phyloP scores from a whole-genome alignment of 1,140 invertebrate genomes.

The Halictus rubicundus region DNA sequence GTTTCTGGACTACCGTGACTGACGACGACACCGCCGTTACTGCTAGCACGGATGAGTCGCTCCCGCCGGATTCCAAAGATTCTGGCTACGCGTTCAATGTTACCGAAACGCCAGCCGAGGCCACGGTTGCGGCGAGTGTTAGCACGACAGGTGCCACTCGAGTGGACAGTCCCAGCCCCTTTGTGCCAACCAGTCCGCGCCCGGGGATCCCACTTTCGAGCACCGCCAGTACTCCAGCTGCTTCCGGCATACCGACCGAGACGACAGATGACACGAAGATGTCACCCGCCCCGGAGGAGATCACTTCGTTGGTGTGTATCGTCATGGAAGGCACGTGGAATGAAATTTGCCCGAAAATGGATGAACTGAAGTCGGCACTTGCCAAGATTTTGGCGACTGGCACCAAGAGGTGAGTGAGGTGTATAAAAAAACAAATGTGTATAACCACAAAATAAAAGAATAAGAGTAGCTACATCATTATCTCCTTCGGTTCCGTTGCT shows the following conservation, averaged over 20 bases:
- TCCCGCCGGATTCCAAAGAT: constrained; percentile 14
- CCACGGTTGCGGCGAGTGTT: neutral
- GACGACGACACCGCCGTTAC: neutral
- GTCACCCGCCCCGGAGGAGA: constrained; percentile 53
- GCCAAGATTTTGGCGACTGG: constrained; percentile 64
- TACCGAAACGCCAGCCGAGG: constrained; percentile 7
- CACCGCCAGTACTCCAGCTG: constrained; percentile 1
- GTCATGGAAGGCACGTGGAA: constrained; percentile 67
- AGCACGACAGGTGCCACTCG: neutral
- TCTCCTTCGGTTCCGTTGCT: too few relatives aligned
- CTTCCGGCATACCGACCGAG: constrained; percentile 28
- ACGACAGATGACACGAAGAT: constrained; percentile 37
- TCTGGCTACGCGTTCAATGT: constrained; percentile 1
- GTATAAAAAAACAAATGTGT: too few relatives aligned
- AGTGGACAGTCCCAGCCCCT: neutral
- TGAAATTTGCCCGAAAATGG: constrained; percentile 69
- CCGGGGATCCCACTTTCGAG: constrained; percentile 4
- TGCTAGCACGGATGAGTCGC: neutral
- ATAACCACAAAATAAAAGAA: too few relatives aligned
- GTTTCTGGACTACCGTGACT: neutral
- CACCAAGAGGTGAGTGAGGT: constrained; percentile 71
- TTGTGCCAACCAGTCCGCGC: neutral
- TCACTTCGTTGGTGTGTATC: constrained; percentile 70
- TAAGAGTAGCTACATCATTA: too few relatives aligned
- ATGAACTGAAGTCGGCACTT: constrained; percentile 60